phyloP scores from a whole-genome alignment of 2,888 invertebrate species.

The Agonopterix alstromeriana region DNA sequence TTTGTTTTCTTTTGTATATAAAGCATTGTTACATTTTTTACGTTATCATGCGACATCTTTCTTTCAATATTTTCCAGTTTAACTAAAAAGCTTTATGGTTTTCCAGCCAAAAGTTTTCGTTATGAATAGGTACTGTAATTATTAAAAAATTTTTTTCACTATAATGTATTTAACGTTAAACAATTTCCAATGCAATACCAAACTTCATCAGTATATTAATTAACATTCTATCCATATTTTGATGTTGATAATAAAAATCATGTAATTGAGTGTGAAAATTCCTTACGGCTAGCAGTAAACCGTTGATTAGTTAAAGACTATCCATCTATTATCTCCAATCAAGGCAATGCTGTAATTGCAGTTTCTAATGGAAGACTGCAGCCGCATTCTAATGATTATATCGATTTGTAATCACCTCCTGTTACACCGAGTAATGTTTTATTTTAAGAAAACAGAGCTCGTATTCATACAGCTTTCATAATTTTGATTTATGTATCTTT shows the following conservation, averaged over 20 bases:
- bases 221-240: neutral
- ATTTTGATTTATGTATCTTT: neutral
- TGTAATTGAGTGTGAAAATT: constrained; percentile 17
- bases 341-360: constrained; percentile 24
- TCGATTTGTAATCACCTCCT: constrained; percentile 5
- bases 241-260: constrained; percentile 2
- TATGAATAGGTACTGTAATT: too few species aligned
- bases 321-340: constrained; percentile 31
- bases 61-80: too few species aligned
- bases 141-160: too few species aligned
- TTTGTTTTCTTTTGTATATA: too few species aligned
- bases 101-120: too few species aligned
- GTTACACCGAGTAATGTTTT: neutral
- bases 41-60: too few species aligned
- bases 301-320: constrained; percentile 23
- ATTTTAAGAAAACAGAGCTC: neutral
- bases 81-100: too few species aligned
- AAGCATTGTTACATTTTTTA: too few species aligned
- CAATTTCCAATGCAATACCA: too few species aligned
- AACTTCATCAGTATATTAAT: too few species aligned
- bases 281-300: constrained; percentile 13
- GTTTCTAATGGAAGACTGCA: constrained; percentile 17
- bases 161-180: too few species aligned
- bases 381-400: constrained; percentile 7
- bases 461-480: neutral